These are phyloP conservation scores for Anser brachyrhynchus DNA, from an alignment of 2,113 vertebrate species.

Conservation along the genomic window DNA sequence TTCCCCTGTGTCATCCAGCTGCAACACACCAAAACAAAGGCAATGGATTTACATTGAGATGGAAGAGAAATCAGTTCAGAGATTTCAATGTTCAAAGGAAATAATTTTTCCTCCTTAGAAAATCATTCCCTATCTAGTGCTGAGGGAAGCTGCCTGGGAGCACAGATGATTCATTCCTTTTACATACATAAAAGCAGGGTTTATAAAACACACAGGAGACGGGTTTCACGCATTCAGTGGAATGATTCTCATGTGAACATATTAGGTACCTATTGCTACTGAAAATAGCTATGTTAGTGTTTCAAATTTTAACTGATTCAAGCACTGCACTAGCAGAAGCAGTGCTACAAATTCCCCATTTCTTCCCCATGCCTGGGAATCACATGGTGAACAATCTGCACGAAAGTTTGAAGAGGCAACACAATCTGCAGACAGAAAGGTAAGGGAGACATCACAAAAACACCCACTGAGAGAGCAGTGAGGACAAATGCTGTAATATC, in stretches of 20 bases:
- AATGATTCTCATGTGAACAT: neutral
- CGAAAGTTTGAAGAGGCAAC: neutral
- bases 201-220: neutral
- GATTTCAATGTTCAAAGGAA: slow-evolving; percentile 24
- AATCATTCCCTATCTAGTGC: neutral
- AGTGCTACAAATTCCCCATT: neutral
- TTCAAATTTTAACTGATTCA: neutral
- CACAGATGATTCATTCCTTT: neutral
- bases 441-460: neutral
- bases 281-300: neutral
- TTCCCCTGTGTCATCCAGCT: slow-evolving; percentile 7
- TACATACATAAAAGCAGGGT: neutral
- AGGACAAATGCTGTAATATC: neutral
- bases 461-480: neutral
- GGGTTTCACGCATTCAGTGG: neutral
- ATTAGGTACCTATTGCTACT: neutral
- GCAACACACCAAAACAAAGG: neutral
- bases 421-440: neutral
- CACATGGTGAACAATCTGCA: neutral
- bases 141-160: neutral
- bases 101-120: neutral
- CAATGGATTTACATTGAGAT: neutral
- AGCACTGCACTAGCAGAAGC: neutral
- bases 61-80: slow-evolving; percentile 21
- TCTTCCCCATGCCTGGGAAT: neutral